Conservation (phyloP, 1,140 invertebrate genomes). For the Aphaenogaster ashmeadi region DNA sequence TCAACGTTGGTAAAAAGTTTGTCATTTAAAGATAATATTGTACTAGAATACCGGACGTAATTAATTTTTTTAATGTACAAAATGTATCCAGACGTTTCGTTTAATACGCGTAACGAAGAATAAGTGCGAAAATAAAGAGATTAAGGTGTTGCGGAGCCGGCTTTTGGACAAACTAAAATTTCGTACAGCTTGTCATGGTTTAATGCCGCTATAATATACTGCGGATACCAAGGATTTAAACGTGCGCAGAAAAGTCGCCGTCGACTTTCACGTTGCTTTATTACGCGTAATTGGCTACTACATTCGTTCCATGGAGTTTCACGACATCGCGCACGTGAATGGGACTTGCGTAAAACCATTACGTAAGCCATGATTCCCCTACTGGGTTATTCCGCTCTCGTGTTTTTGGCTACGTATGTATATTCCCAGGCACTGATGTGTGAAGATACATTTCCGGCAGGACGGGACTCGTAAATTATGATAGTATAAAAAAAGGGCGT, state of each 20-base stretch:
- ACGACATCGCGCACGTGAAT: constrained; percentile 63
- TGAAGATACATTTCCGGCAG: constrained; percentile 23
- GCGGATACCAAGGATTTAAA: constrained; percentile 33
- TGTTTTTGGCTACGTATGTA: constrained; percentile 51
- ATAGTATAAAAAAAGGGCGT: not conserved
- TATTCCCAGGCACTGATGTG: not conserved
- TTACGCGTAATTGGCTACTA: constrained; percentile 66
- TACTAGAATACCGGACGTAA: not conserved
- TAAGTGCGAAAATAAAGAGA: constrained; percentile 10
- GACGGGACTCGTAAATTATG: constrained; percentile 1
- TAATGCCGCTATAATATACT: constrained; percentile 15
- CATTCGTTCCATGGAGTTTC: constrained; percentile 58
- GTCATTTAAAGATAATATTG: not conserved
- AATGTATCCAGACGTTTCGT: not conserved
- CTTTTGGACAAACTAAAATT: not conserved
- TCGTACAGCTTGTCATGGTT: constrained; percentile 23
- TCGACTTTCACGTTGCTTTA: constrained; percentile 73
- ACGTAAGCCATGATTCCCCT: constrained; percentile 17
- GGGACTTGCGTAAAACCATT: constrained; percentile 68
- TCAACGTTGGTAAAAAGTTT: not conserved
- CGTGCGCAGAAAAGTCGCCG: constrained; percentile 50
- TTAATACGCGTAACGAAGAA: not conserved
- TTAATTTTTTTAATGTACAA: not conserved
- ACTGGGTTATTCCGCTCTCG: constrained; percentile 35
- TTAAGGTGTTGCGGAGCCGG: not conserved